These are phyloP conservation scores for Sphyrna mokarran DNA, from an alignment of 2,113 vertebrate genomes.

Conservation along the genomic window DNA sequence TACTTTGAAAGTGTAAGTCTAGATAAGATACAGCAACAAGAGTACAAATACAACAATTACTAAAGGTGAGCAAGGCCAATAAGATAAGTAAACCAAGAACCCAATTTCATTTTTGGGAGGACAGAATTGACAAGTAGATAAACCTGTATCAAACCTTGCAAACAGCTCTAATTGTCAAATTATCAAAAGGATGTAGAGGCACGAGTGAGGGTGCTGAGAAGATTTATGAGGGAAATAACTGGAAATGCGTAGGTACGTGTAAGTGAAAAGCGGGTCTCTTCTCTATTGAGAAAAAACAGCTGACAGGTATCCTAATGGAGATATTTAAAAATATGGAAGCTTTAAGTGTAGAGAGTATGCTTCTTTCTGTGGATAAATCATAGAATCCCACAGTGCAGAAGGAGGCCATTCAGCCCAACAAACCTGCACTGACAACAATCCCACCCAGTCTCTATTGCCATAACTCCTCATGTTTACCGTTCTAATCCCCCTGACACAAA, in stretches of 20 bases:
- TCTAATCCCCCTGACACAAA: too few species aligned
- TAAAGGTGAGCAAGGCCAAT: background rate
- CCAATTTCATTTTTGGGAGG: background rate
- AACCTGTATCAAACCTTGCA: background rate
- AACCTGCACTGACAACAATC: too few species aligned
- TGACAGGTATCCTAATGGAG: background rate
- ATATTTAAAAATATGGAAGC: background rate
- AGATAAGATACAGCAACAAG: background rate
- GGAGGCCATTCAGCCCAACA: too few species aligned
- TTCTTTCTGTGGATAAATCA: background rate
- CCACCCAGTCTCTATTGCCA: too few species aligned
- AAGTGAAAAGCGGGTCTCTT: background rate
- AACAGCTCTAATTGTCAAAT: background rate
- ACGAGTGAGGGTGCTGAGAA: background rate
- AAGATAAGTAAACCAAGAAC: background rate
- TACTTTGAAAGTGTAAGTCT: background rate
- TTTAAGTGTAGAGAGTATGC: background rate
- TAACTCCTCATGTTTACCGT: too few species aligned
- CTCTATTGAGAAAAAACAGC: background rate
- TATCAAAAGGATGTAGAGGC: background rate
- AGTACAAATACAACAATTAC: background rate
- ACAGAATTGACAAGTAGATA: background rate
- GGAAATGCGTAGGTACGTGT: background rate
- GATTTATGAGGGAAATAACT: background rate
- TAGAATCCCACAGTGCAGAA: too few species aligned